Evolutionary conservation across 1,140 invertebrate species (phyloP).

Genomic region (Drosophila sp.): DNA sequence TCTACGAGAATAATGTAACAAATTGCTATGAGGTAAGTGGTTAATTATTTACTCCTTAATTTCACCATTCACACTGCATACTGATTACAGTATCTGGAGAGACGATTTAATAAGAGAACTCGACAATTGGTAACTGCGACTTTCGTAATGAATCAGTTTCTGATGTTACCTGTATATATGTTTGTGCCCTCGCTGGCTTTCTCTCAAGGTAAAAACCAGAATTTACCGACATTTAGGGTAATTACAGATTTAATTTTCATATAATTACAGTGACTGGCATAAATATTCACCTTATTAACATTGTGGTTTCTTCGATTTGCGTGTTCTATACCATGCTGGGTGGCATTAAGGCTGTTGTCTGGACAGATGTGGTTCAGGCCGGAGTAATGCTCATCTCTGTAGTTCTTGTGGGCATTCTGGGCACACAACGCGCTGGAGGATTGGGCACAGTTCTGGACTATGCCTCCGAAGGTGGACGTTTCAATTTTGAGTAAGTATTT

Average conservation of each 20-base stretch:
- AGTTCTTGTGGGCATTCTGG: constrained; percentile 87
- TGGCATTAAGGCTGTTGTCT: constrained; percentile 93
- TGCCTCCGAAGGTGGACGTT: constrained; percentile 84
- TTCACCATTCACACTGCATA: too few species aligned
- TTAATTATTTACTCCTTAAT: neutral
- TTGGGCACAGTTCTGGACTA: constrained; percentile 86
- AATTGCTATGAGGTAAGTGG: constrained; percentile 91
- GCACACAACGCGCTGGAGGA: constrained; percentile 87
- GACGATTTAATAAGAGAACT: constrained; percentile 86
- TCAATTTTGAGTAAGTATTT: constrained; percentile 86
- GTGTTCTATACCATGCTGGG: constrained; percentile 93
- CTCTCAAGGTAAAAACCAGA: constrained; percentile 86
- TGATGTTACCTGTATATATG: constrained; percentile 73
- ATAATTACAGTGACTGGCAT: constrained; percentile 88
- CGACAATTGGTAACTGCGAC: constrained; percentile 87
- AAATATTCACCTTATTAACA: constrained; percentile 88
- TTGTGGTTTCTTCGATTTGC: constrained; percentile 89
- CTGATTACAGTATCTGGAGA: constrained; percentile 87
- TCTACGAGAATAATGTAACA: constrained; percentile 91
- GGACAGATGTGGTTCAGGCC: constrained; percentile 93
- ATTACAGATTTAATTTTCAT: constrained; percentile 25
- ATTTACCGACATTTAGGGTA: constrained; percentile 30
- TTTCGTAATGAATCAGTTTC: constrained; percentile 85
- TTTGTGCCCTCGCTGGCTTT: constrained; percentile 90
- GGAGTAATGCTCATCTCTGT: constrained; percentile 90